Base-by-base conservation (phyloP, 37 sponge, comb jelly and placozoan species). In the Geodia barretti region DNA sequence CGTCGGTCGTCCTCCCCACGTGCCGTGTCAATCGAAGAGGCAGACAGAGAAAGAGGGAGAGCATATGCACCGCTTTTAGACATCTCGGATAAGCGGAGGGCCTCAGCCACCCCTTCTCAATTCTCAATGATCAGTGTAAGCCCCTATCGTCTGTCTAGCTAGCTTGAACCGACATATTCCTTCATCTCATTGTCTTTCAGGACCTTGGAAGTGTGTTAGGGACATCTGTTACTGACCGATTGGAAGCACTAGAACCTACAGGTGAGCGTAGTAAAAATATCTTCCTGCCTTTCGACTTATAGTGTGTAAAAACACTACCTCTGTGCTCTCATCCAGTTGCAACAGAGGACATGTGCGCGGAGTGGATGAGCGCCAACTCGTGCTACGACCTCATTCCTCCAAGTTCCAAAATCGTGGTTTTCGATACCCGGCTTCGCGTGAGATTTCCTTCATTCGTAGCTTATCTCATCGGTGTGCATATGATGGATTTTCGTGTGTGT, bases 301-400 rank as follows among this genome's bases (percentile, higher is more conserved):
- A 7, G 14, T 17, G 11, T 47, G 54, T 47, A 7, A 7, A 47
- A 47, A 47, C 54, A 47, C 68, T 30, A 28, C 34, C 68, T 31
- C 68, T 5, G 1, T 3, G 33, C 68, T 28, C 14, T 32, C 34
- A 2, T 5, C 68, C 62, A 85, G 87, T 34, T 64, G 35, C 47
- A 35, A 73, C 39, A 0, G 79, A 78, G 24, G 83, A 86, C 19
- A 25, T 68, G 4, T 92, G 79, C 69, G 75, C 88, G 33, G 84
- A 90, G 20, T 77, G 88, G 58, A 79, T 91, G 37, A 83, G 80
- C 59, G 39, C 82, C 0, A 66, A 82, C 67, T 84, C 85, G 4
- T 94, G 97, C 73, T 93, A 97, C 77, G 89, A 87, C 42, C 58
- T 97, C 69, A 88, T 97, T 29, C 97, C 97, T 0, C 68, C 66